Conservation (phyloP, 2,888 invertebrate species). For the Agrochola circellaris region DNA sequence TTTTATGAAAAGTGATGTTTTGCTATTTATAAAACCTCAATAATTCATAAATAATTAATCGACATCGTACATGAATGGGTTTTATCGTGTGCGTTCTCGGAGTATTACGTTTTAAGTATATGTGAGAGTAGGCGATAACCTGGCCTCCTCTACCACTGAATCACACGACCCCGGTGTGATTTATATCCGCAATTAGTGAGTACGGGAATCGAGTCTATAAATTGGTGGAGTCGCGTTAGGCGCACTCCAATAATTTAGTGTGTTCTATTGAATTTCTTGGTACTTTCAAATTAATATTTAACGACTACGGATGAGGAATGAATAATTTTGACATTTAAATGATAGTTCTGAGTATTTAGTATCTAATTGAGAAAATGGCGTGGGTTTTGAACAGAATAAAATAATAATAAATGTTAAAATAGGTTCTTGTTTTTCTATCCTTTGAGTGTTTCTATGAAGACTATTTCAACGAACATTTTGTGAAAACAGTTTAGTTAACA, state of each 20-base stretch:
- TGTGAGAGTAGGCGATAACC: slow-evolving; percentile 80
- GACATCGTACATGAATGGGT: slow-evolving; percentile 41
- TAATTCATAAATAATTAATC: slow-evolving; percentile 9
- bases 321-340: background rate
- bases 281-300: slow-evolving; percentile 37
- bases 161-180: slow-evolving; percentile 80
- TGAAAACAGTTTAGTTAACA: background rate
- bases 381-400: background rate
- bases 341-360: too few relatives aligned
- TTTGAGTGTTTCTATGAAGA: slow-evolving; percentile 14
- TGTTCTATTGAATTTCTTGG: slow-evolving; percentile 48
- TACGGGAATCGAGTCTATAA: slow-evolving; percentile 72
- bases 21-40: background rate
- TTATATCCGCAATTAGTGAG: slow-evolving; percentile 82
- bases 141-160: slow-evolving; percentile 71
- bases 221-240: slow-evolving; percentile 60
- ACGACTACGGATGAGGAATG: background rate
- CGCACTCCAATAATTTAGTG: slow-evolving; percentile 47
- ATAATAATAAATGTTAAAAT: background rate
- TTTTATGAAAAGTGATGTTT: background rate
- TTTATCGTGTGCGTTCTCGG: slow-evolving; percentile 37
- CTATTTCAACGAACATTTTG: slow-evolving; percentile 1
- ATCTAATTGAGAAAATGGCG: background rate
- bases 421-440: background rate
- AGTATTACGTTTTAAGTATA: slow-evolving; percentile 50